Base-by-base conservation (phyloP, 1,140 invertebrate genomes). In the Trachymyrmex septentrionalis region DNA sequence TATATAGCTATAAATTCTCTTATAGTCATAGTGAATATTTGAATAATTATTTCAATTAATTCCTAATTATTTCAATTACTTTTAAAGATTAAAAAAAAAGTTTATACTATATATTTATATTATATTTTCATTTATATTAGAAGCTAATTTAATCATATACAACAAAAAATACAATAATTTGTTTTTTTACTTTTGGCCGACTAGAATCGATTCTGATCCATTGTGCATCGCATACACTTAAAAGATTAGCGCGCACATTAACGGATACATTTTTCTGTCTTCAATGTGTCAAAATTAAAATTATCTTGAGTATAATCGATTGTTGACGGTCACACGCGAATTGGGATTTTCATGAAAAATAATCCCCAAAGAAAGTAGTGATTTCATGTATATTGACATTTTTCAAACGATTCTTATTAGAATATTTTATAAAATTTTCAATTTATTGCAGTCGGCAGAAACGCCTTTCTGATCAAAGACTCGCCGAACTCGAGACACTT, bases 401-500 rank as follows among this genome's bases (percentile, higher is more conserved):
- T 53, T 53, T 38, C 27, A 1, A 16, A n/a, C 1, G 0, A 1
- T 14, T n/a, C 14, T 2, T n/a, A 48, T 14, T 14, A n/a, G 30
- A 59, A 44, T 73, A 63, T 66, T 73, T 73, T 24, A 16, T 53
- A 71, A 75, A 27, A 38, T 57, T 21, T n/a, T 21, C 53, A 38
- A 67, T 57, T 57, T 84, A 53, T 93, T 94, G 57, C 93, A 95
- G 34, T 38, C 34, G 91, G 87, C 94, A 96, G 55, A 96, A 97
- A 92, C 93, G 96, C 55, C 95, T 96, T 19, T 97, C 96, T n/a
- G 97, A 97, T 93, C 96, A 97, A 91, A 94, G 96, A 73, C 88
- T 97, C 50, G 96, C 96, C 50, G 96, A 97, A 91, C 92, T 97
- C 87, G 96, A 97, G 89, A 97, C 97, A 21, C 90, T 96, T 10